Evolutionary conservation across 1,140 invertebrate species (phyloP).

Genomic region (Lasioglossum baleicum): DNA sequence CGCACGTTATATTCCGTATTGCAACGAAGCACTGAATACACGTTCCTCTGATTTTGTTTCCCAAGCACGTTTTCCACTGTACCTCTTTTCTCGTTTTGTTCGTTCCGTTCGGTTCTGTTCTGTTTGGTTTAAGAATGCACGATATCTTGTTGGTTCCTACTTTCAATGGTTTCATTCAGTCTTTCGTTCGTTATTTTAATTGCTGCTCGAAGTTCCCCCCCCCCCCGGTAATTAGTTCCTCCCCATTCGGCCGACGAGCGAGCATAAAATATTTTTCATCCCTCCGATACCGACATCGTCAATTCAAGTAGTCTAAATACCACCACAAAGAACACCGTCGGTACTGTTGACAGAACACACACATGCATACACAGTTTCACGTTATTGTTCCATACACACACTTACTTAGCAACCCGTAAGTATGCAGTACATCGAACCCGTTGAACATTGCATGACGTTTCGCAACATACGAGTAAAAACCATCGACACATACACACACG

Average conservation of each 20-base stretch:
- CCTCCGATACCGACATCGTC: constrained; percentile 55
- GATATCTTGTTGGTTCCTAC: background rate
- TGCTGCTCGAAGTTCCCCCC: constrained; percentile 19
- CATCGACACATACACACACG: background rate
- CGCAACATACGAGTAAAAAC: constrained; percentile 13
- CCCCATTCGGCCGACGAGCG: constrained; percentile 26
- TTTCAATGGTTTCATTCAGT: background rate
- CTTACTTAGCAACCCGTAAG: constrained; percentile 56
- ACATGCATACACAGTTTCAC: background rate
- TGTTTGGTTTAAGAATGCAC: constrained; percentile 3
- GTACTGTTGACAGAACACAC: constrained; percentile 26
- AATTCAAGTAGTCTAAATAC: constrained; percentile 60
- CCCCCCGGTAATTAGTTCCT: constrained; percentile 24
- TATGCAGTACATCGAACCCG: constrained; percentile 49
- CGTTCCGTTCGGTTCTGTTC: background rate
- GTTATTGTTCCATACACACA: constrained; percentile 5
- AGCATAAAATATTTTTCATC: constrained; percentile 27
- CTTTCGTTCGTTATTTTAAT: constrained; percentile 14
- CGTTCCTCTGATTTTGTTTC: background rate
- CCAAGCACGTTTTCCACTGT: constrained; percentile 18
- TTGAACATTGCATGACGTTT: constrained; percentile 55
- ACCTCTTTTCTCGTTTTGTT: background rate
- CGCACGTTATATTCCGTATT: background rate
- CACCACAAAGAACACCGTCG: constrained; percentile 7
- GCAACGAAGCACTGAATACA: background rate